Conservation (phyloP, 2,888 invertebrate genomes). For the Epinotia ramella region DNA sequence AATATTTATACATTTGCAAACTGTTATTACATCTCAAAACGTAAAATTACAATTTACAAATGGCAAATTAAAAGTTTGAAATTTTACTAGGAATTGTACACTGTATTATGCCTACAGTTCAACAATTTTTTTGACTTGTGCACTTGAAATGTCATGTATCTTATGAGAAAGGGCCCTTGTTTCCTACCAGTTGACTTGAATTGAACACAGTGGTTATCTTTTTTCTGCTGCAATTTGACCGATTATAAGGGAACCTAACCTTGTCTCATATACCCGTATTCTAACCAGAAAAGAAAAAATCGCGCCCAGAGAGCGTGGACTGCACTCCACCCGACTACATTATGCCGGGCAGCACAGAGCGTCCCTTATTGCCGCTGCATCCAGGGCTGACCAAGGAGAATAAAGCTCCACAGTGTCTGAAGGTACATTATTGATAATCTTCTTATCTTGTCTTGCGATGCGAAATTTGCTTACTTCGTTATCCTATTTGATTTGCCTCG, state of each 20-base stretch:
- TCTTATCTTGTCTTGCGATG: neutral
- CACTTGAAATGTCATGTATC: no score
- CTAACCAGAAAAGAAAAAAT: constrained; percentile 92
- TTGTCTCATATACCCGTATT: neutral
- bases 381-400: constrained; percentile 94
- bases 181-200: neutral
- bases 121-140: no score
- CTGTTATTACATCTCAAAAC: no score
- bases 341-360: constrained; percentile 95
- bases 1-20: neutral
- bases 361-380: constrained; percentile 94
- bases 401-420: constrained; percentile 94
- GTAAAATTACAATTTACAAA: no score
- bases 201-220: neutral
- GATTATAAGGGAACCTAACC: neutral
- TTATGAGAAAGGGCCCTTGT: neutral
- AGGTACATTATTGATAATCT: constrained; percentile 78
- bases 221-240: neutral
- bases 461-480: neutral
- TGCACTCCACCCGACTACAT: constrained; percentile 99
- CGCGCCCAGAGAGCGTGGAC: constrained; percentile 95
- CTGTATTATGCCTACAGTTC: no score
- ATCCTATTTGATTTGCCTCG: neutral
- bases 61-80: no score
- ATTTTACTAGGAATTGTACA: no score